Evolutionary conservation across 2,113 vertebrate genomes (phyloP).

Genomic region (Ammodytes marinus): DNA sequence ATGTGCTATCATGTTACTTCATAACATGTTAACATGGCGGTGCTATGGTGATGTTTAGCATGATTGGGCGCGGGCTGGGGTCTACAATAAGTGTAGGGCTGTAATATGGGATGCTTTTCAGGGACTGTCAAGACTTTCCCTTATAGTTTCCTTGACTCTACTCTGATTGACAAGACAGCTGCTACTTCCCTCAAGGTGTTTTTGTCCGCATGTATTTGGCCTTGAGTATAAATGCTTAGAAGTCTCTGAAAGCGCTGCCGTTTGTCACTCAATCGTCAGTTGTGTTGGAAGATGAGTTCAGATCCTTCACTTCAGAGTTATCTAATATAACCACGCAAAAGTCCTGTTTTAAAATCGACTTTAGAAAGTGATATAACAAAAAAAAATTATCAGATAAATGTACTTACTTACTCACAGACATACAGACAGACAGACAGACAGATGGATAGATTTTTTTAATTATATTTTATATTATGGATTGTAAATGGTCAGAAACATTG

Average conservation of each 20-base stretch:
- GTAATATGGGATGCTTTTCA: slow-evolving; percentile 17
- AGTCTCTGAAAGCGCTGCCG: neutral
- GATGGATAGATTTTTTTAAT: too few species aligned
- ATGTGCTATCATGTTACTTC: slow-evolving; percentile 40
- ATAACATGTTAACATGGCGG: slow-evolving; percentile 53
- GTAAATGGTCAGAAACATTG: too few species aligned
- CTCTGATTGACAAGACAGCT: slow-evolving; percentile 63
- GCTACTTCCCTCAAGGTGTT: slow-evolving; percentile 16
- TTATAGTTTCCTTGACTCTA: slow-evolving; percentile 5
- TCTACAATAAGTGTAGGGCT: slow-evolving; percentile 26
- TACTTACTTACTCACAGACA: too few species aligned
- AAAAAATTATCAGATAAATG: neutral
- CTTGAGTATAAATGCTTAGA: neutral
- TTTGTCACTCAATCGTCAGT: neutral
- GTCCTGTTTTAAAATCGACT: neutral
- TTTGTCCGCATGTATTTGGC: neutral
- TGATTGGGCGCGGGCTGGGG: neutral
- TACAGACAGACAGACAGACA: too few species aligned
- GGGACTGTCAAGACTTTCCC: neutral
- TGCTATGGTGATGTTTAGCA: slow-evolving; percentile 15
- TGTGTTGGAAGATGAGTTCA: neutral
- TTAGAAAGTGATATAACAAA: too few species aligned
- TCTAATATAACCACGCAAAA: neutral
- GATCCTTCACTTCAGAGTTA: neutral
- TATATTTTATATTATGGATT: too few species aligned